A percentile compares a stretch with the other conserved stretches of the same genome.
Conservation (phyloP, 2,888 invertebrate genomes). For the Liposcelis brunnea region DNA sequence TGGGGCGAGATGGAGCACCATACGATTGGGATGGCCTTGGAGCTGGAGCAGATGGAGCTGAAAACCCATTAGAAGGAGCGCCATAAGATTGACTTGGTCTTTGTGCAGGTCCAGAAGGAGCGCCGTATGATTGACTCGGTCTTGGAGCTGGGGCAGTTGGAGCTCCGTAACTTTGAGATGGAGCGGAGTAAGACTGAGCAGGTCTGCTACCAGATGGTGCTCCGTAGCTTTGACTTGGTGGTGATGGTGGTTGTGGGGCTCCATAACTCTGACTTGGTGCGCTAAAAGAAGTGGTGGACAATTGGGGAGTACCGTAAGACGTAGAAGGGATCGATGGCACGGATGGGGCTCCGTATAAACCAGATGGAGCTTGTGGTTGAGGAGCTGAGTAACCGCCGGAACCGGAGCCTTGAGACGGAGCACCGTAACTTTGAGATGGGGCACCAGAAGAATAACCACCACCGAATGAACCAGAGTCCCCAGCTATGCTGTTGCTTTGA, state of each 20-base stretch:
- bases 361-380: background rate
- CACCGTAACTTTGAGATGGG: too few relatives aligned
- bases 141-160: background rate
- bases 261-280: too few relatives aligned
- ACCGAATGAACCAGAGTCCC: too few relatives aligned
- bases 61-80: background rate
- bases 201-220: background rate
- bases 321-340: background rate
- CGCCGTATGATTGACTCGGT: background rate
- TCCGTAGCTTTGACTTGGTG: too few relatives aligned
- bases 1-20: background rate
- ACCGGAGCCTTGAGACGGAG: too few relatives aligned
- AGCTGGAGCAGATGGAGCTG: conserved; percentile 2
- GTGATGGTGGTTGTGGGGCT: too few relatives aligned
- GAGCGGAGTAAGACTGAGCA: background rate
- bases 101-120: background rate
- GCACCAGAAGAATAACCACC: too few relatives aligned
- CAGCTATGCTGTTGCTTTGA: too few relatives aligned
- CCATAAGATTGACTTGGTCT: background rate
- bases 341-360: background rate
- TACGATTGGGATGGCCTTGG: conserved; percentile 1
- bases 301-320: background rate
- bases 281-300: too few relatives aligned
- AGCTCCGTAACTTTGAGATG: too few relatives aligned
- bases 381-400: background rate